Evolutionary conservation across 2,113 vertebrate genomes (phyloP).

Genomic region (Psephotus haematonotus): DNA sequence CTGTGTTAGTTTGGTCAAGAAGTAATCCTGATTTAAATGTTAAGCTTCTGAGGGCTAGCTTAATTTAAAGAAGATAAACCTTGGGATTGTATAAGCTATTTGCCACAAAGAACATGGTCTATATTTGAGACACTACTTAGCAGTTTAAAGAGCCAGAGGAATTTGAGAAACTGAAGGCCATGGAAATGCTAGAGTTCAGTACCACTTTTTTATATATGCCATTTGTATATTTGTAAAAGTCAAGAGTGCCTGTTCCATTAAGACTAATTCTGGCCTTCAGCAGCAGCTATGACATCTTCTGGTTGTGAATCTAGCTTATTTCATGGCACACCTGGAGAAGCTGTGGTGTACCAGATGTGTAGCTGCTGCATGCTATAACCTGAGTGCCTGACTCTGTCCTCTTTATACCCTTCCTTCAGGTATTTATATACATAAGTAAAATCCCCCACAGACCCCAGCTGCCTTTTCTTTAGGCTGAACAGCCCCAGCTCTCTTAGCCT

Average conservation of each 20-base stretch:
- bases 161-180: neutral
- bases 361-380: neutral
- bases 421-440: neutral
- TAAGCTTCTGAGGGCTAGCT: constrained; percentile 49
- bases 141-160: constrained; percentile 5
- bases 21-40: constrained; percentile 55
- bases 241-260: neutral
- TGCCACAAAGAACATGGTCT: neutral
- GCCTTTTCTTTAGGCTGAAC: neutral
- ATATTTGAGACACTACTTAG: neutral
- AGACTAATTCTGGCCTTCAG: neutral
- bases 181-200: neutral
- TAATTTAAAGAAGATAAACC: constrained; percentile 66
- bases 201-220: neutral
- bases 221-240: neutral
- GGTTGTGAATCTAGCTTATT: neutral
- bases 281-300: neutral
- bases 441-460: neutral
- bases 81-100: constrained; percentile 1
- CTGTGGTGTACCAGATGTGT: neutral
- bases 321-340: neutral
- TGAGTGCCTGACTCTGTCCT: neutral
- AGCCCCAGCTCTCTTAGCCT: neutral
- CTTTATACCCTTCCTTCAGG: neutral
- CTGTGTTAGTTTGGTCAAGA: constrained; percentile 14